A percentile compares a stretch with the other conserved stretches of the same genome.
Conservation (phyloP, 1,140 invertebrate species). For the Cataglyphis hispanica region DNA sequence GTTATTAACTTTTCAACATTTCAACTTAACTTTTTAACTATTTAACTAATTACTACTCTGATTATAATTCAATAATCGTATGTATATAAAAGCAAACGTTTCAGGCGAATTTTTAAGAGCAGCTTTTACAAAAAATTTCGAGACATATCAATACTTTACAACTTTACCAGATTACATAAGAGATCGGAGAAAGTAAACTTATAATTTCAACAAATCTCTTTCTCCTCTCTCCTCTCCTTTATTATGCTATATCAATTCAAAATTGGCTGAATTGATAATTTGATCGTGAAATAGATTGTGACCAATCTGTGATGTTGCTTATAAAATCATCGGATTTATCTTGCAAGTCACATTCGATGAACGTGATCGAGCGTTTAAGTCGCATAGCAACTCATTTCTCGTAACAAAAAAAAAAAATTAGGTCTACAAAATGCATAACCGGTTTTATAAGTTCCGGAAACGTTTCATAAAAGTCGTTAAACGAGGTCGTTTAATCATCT, state of each 20-base stretch:
- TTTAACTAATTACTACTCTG: too few species aligned
- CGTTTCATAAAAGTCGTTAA: slow-evolving; percentile 29
- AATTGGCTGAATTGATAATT: not conserved
- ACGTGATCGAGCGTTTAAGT: slow-evolving; percentile 11
- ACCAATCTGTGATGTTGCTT: not conserved
- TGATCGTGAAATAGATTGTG: not conserved
- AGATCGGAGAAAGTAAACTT: not conserved
- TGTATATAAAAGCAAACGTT: not conserved
- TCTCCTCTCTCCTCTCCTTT: not conserved
- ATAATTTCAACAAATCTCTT: not conserved
- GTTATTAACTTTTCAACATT: too few species aligned
- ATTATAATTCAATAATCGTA: too few species aligned
- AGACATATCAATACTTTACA: too few species aligned
- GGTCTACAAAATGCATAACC: slow-evolving; percentile 10
- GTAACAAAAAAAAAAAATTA: slow-evolving; percentile 43
- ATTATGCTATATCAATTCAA: not conserved
- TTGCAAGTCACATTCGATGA: not conserved
- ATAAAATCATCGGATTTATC: not conserved
- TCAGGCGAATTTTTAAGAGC: not conserved
- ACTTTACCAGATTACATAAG: not conserved
- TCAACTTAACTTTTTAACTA: too few species aligned
- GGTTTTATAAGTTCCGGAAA: slow-evolving; percentile 47
- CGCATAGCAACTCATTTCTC: not conserved
- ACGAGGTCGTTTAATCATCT: slow-evolving; percentile 26
- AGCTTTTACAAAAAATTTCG: too few species aligned